These are phyloP conservation scores for Sebastes schlegelii DNA, from an alignment of 2,113 vertebrate genomes.

Conservation along the genomic window DNA sequence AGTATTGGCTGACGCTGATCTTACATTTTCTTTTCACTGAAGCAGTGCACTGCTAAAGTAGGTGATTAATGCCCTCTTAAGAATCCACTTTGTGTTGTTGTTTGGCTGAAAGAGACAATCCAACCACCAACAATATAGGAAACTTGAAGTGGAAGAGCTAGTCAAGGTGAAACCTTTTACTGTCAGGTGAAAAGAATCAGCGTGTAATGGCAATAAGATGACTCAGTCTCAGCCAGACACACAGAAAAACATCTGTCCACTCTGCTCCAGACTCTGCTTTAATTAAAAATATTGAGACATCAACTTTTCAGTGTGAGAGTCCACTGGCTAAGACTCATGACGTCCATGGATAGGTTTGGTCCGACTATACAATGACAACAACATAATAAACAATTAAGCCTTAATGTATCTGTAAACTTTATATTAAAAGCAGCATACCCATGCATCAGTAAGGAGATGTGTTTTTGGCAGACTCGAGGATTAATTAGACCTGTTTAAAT, in stretches of 20 bases:
- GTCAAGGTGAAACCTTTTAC: not conserved
- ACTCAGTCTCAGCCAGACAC: not conserved
- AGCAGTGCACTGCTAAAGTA: not conserved
- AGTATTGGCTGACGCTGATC: not conserved
- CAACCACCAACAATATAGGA: not conserved
- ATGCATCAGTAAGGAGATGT: not conserved
- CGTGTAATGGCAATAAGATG: not conserved
- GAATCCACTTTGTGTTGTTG: not conserved
- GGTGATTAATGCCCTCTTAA: not conserved
- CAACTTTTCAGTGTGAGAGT: not conserved
- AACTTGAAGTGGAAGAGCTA: not conserved
- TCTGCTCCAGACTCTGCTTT: constrained; percentile 6
- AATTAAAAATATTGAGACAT: constrained; percentile 5
- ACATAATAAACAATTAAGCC: constrained; percentile 7
- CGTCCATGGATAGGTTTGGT: not conserved
- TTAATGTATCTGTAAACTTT: not conserved
- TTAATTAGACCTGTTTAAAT: constrained; percentile 37
- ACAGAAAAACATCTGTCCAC: not conserved
- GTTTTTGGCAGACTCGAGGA: constrained; percentile 37
- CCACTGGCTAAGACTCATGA: not conserved
- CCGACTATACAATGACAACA: not conserved
- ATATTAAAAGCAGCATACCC: not conserved
- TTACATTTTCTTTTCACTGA: not conserved
- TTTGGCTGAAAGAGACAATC: constrained; percentile 3
- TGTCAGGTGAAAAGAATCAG: not conserved